Conservation (phyloP, 1,140 invertebrate genomes). For the Leptinotarsa lineolata region DNA sequence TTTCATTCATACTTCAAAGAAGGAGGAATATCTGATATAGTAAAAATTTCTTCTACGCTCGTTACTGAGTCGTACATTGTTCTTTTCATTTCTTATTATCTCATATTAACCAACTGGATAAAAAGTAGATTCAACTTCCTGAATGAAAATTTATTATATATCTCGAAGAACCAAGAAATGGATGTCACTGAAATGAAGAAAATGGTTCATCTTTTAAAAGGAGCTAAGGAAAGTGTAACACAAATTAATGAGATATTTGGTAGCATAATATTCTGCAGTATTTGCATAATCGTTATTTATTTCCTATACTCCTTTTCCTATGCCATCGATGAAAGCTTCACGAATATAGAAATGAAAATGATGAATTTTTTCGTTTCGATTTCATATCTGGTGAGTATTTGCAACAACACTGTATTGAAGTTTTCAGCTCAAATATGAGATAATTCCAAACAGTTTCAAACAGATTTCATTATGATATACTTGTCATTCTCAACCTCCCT, state of each 20-base stretch:
- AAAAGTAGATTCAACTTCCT: not conserved
- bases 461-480: too few species aligned
- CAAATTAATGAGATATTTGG: conserved; percentile 7
- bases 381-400: conserved; percentile 1
- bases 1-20: not conserved
- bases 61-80: not conserved
- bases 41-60: not conserved
- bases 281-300: not conserved
- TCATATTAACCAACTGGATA: conserved; percentile 5
- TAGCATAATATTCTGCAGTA: not conserved
- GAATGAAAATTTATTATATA: not conserved
- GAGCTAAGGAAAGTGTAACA: not conserved
- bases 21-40: too few species aligned
- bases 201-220: not conserved
- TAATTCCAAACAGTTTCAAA: too few species aligned
- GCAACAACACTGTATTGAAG: too few species aligned
- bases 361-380: not conserved
- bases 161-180: not conserved
- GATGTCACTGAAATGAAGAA: not conserved
- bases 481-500: too few species aligned
- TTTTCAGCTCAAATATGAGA: too few species aligned
- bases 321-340: not conserved
- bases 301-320: not conserved
- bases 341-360: not conserved
- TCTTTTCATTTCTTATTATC: not conserved